Base-by-base conservation (phyloP, 2,888 invertebrate genomes). In the Anticlea derivata region DNA sequence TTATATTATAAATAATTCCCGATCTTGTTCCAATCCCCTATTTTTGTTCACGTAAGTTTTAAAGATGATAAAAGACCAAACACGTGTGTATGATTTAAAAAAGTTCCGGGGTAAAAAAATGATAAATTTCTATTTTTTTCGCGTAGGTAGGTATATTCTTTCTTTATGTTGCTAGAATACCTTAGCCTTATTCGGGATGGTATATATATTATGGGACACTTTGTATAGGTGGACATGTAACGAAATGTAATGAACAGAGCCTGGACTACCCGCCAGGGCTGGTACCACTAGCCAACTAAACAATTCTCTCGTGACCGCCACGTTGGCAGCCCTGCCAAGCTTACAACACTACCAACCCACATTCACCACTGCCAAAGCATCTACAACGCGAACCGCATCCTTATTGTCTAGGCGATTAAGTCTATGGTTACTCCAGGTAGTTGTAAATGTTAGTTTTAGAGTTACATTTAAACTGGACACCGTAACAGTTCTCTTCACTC, bases 231-330 rank as follows among this genome's bases (percentile, higher is more conserved):
- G n/a, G n/a, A 34, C 5, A 1, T 33, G 20, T 27, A 44, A 5
- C 8, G 17, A 17, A 7, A 23, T 41, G 68, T 68, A 64, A 70
- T 65, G 69, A 66, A 68, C 61, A 48, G 46, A 59, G 58, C 51
- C 51, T 27, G 48, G 66, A 68, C 61, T 56, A 52, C 48, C 65
- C 63, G 58, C 48, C 52, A 55, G 61, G 55, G 50, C 43, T 53
- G 70, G 22, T 67, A 66, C 69, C 66, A 67, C 70, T 65, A 63
- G 77, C 82, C 81, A 82, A 79, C 83, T 80, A 83, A 83, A 84
- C 83, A 86, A 83, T 84, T 78, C 85, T 77, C 83, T 55, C 74
- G 80, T 76, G 84, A 80, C 81, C 80, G 73, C 72, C 68, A 60
- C 61, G 72, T 70, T 79, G 80, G 83, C 80, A 79, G 57, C 70